Percentiles rank a stretch among this genome's conserved stretches.
phyloP scores from a whole-genome alignment of 2,797 vertebrate species.

The Sebastiscus albofasciatus region DNA sequence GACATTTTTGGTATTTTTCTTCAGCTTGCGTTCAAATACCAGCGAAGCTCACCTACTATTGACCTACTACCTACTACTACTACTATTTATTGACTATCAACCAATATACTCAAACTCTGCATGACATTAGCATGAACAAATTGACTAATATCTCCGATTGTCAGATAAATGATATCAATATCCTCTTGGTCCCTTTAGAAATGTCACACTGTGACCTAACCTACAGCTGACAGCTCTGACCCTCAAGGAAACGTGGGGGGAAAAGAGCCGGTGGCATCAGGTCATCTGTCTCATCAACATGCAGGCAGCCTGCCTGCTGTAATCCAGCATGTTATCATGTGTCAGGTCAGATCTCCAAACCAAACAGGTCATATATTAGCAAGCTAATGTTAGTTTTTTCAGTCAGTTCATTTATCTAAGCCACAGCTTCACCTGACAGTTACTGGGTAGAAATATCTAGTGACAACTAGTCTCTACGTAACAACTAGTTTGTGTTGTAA shows the following conservation, averaged over 20 bases:
- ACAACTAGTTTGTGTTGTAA: no score
- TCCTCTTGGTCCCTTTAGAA: not conserved
- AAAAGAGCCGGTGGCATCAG: not conserved
- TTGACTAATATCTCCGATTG: not conserved
- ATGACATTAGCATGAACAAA: not conserved
- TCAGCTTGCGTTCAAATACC: not conserved
- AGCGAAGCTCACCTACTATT: not conserved
- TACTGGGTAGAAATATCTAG: no score
- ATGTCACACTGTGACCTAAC: constrained; percentile 20
- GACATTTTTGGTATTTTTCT: not conserved
- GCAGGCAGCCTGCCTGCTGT: not conserved
- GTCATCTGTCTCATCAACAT: not conserved
- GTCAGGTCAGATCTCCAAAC: no score
- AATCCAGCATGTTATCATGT: not conserved
- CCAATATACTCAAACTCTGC: not conserved
- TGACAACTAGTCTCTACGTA: no score
- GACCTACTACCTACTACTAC: no score
- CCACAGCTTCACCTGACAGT: no score
- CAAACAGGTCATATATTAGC: no score
- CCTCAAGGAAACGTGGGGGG: not conserved
- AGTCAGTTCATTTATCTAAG: no score
- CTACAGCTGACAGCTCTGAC: not conserved
- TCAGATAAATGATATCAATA: constrained; percentile 24
- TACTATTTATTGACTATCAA: not conserved
- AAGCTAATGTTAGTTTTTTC: no score